Evolutionary conservation across 2,888 invertebrate species (phyloP).

Genomic region (Lithosia quadra): DNA sequence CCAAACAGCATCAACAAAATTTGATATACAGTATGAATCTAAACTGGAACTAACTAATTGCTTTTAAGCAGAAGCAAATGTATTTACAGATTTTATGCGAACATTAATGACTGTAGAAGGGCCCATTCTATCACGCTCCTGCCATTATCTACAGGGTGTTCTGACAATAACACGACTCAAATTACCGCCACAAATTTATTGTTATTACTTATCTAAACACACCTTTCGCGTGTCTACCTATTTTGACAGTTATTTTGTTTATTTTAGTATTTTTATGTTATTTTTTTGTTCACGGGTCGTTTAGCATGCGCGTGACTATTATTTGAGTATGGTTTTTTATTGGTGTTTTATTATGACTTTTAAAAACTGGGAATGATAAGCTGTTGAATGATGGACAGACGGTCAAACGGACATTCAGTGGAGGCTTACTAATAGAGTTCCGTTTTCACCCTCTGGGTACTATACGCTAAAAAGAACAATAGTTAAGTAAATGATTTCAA

Average conservation of each 20-base stretch:
- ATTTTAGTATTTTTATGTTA: slow-evolving; percentile 27
- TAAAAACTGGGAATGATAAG: too few relatives aligned
- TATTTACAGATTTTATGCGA: slow-evolving; percentile 41
- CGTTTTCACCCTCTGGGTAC: too few relatives aligned
- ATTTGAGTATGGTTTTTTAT: not conserved
- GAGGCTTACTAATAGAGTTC: too few relatives aligned
- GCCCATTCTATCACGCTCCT: slow-evolving; percentile 75
- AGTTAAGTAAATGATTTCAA: too few relatives aligned
- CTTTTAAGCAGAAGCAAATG: slow-evolving; percentile 38
- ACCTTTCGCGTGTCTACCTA: slow-evolving; percentile 65
- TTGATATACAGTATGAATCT: slow-evolving; percentile 8
- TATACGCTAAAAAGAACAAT: too few relatives aligned
- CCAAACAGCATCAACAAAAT: not conserved
- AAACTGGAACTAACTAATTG: slow-evolving; percentile 24
- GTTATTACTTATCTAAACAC: slow-evolving; percentile 71
- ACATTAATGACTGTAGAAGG: slow-evolving; percentile 59
- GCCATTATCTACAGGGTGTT: slow-evolving; percentile 66
- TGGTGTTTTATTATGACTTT: not conserved
- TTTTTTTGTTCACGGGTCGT: slow-evolving; percentile 17
- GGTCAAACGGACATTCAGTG: too few relatives aligned
- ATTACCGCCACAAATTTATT: slow-evolving; percentile 76
- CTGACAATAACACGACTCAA: slow-evolving; percentile 73
- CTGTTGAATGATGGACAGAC: too few relatives aligned
- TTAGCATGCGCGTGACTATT: slow-evolving; percentile 5
- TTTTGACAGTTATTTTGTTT: slow-evolving; percentile 50